phyloP scores from a whole-genome alignment of 2,888 invertebrate species.

The Melitaea athalia region DNA sequence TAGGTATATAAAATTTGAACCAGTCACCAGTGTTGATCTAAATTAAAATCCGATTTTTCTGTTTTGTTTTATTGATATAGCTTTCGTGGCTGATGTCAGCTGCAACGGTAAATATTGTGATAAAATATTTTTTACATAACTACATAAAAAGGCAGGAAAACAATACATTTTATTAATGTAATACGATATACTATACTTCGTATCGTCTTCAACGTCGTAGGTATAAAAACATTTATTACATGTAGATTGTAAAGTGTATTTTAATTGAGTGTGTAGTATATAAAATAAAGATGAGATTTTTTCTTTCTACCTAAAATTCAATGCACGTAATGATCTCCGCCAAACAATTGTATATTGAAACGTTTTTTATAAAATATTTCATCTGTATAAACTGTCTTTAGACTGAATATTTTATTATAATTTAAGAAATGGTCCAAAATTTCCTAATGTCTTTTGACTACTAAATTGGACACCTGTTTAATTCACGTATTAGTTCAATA shows the following conservation, averaged over 20 bases:
- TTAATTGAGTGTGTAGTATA: neutral
- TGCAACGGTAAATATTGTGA: neutral
- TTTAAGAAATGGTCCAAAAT: constrained; percentile 26
- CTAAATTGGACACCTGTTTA: constrained; percentile 20
- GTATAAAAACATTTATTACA: constrained; percentile 5
- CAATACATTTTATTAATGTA: constrained; percentile 5
- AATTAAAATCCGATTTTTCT: constrained; percentile 7
- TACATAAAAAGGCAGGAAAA: neutral
- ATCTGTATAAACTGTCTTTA: constrained; percentile 23
- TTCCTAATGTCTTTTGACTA: constrained; percentile 28
- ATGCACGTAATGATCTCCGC: constrained; percentile 13
- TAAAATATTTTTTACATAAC: neutral
- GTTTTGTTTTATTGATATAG: neutral
- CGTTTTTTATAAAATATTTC: constrained; percentile 4
- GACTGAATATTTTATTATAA: constrained; percentile 26
- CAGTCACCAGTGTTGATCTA: neutral
- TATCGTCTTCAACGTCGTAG: neutral
- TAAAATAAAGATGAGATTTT: neutral
- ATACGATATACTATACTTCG: neutral
- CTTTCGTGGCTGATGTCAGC: neutral
- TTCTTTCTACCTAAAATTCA: neutral
- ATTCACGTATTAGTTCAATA: constrained; percentile 17
- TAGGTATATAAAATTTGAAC: neutral
- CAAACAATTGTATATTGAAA: constrained; percentile 14
- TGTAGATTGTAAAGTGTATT: constrained; percentile 11